These are phyloP conservation scores for Vipera ursinii DNA, from an alignment of 2,797 vertebrate genomes.

Conservation along the genomic window DNA sequence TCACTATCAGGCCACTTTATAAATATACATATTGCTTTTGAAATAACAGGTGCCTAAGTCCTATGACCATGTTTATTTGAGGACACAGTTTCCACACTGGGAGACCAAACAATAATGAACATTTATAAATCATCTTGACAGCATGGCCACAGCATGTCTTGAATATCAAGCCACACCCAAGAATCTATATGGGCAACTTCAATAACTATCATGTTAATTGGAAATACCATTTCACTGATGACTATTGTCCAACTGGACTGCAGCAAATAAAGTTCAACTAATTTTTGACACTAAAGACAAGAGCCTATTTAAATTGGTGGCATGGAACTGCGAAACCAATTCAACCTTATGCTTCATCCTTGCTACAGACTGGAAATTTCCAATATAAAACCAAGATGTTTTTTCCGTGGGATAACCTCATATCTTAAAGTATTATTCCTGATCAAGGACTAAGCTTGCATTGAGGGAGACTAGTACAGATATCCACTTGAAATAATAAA, in stretches of 20 bases:
- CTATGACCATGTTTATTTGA: not conserved
- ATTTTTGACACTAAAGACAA: not conserved
- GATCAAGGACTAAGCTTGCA: constrained; percentile 40
- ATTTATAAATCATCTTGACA: not conserved
- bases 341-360: not conserved
- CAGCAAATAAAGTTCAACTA: not conserved
- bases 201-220: not conserved
- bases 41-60: not conserved
- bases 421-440: constrained; percentile 31
- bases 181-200: not conserved
- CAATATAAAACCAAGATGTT: constrained; percentile 26
- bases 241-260: not conserved
- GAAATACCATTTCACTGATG: not conserved
- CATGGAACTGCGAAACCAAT: not conserved
- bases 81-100: not conserved
- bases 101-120: not conserved
- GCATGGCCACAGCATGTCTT: not conserved
- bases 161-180: not conserved
- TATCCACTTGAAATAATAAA: constrained; percentile 59
- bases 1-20: not conserved
- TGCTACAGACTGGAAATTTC: constrained; percentile 44
- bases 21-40: not conserved
- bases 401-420: constrained; percentile 40
- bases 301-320: not conserved
- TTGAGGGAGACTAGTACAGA: constrained; percentile 42